phyloP scores from a whole-genome alignment of 2,113 vertebrate species.

The Neodon shergylaensis region DNA sequence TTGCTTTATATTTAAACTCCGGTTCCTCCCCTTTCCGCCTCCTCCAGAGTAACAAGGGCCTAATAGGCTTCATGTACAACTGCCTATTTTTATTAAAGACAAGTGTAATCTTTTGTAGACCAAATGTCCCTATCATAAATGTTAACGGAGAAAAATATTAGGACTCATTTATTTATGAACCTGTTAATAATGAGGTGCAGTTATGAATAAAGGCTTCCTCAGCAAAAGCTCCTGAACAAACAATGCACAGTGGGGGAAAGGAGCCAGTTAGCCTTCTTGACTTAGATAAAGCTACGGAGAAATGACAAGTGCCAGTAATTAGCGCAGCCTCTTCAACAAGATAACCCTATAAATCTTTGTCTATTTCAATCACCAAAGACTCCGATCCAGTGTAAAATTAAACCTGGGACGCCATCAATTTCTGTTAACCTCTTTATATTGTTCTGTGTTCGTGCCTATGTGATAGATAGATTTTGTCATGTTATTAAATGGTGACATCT shows the following conservation, averaged over 20 bases:
- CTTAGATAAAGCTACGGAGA: constrained; percentile 93
- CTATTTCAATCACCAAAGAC: constrained; percentile 95
- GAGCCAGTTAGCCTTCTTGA: constrained; percentile 95
- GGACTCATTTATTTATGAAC: constrained; percentile 95
- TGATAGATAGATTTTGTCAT: constrained; percentile 96
- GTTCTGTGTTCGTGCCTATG: constrained; percentile 90
- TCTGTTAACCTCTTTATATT: constrained; percentile 95
- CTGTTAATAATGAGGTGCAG: constrained; percentile 93
- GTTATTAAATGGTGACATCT: constrained; percentile 93
- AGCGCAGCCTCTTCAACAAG: constrained; percentile 91
- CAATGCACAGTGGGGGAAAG: constrained; percentile 89
- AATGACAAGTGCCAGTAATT: constrained; percentile 97
- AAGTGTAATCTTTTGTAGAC: constrained; percentile 91
- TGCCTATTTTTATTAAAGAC: constrained; percentile 95
- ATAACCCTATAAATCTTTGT: constrained; percentile 97
- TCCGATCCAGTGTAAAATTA: constrained; percentile 92
- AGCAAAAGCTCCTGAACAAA: constrained; percentile 92
- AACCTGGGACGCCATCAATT: constrained; percentile 95
- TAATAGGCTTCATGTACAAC: constrained; percentile 94
- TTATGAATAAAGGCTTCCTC: constrained; percentile 92
- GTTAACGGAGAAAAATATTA: constrained; percentile 93
- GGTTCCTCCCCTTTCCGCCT: constrained; percentile 81
- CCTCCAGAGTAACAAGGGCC: constrained; percentile 83
- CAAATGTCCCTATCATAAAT: constrained; percentile 92
- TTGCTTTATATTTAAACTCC: constrained; percentile 78